A percentile compares a stretch with the other conserved stretches of the same genome.
Evolutionary conservation across 23 tunicate genomes (phyloP).

Genomic region (Corella eumyota): DNA sequence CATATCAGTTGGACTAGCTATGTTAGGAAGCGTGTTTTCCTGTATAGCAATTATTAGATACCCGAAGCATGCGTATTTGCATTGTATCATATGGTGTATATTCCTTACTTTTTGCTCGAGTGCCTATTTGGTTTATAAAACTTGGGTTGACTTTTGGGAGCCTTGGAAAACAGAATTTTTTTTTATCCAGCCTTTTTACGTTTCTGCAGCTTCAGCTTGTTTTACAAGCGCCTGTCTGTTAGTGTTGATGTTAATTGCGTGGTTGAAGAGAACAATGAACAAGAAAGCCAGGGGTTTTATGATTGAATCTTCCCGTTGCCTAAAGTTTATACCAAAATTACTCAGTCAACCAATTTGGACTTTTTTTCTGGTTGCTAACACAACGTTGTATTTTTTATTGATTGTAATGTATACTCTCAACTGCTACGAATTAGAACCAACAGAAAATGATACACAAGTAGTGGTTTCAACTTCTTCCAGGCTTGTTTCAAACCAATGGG

Average conservation of each 20-base stretch:
- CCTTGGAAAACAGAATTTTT: no score
- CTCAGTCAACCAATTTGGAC: conserved; percentile 54
- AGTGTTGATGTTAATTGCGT: neutral
- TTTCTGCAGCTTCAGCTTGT: no score
- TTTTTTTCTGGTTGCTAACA: neutral
- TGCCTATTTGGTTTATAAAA: neutral
- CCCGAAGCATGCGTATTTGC: conserved; percentile 25
- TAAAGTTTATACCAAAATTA: conserved; percentile 31
- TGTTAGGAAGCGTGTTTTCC: conserved; percentile 9
- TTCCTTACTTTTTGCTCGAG: neutral
- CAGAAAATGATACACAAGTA: no score
- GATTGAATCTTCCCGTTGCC: conserved; percentile 26
- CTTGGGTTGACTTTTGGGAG: no score
- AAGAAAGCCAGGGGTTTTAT: conserved; percentile 19
- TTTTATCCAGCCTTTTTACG: neutral
- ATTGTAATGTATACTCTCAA: conserved; percentile 5
- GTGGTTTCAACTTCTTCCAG: no score
- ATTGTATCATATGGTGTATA: conserved; percentile 11
- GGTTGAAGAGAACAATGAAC: neutral
- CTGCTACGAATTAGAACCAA: conserved; percentile 18
- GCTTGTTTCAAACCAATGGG: no score
- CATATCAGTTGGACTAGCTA: neutral
- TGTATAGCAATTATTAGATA: conserved; percentile 13
- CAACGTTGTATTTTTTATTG: conserved; percentile 7
- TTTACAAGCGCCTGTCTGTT: no score